phyloP scores from a whole-genome alignment of 2,888 invertebrate species.

The Ditylenchus weischeri region DNA sequence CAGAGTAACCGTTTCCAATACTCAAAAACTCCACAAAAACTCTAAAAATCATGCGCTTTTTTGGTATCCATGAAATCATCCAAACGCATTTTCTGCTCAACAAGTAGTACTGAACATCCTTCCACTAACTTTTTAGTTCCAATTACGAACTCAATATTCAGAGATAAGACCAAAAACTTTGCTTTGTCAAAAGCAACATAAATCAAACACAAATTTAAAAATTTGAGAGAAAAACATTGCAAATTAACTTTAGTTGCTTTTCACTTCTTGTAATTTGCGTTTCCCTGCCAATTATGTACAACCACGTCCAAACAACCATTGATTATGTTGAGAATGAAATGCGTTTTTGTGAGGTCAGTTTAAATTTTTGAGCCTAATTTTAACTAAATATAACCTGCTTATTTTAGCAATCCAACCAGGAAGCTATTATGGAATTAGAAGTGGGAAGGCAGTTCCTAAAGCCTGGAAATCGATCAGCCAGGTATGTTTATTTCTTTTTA shows the following conservation, averaged over 20 bases:
- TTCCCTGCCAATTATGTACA: constrained; percentile 57
- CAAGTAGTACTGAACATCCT: no score
- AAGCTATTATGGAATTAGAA: constrained; percentile 34
- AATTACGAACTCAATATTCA: no score
- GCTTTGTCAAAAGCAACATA: no score
- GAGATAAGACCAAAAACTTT: no score
- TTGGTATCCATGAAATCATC: no score
- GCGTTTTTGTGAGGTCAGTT: constrained; percentile 51
- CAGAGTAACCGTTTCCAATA: no score
- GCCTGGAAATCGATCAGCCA: constrained; percentile 28
- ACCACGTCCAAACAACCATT: constrained; percentile 56
- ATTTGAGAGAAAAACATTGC: no score
- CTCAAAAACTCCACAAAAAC: no score
- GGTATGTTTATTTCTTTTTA: background rate
- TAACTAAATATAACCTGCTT: background rate
- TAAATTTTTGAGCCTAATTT: constrained; percentile 9
- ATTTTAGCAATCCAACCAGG: constrained; percentile 33
- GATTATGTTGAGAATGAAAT: constrained; percentile 57
- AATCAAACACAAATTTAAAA: no score
- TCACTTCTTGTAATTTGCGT: constrained; percentile 52
- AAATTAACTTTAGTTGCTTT: constrained; percentile 41
- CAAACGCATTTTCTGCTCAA: no score
- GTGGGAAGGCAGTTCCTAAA: constrained; percentile 15
- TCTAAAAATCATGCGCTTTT: no score
- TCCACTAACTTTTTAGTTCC: no score